A percentile compares a stretch with the other conserved stretches of the same genome.
Conservation (phyloP, 2,888 invertebrate species). For the Sminthurinus aureus region DNA sequence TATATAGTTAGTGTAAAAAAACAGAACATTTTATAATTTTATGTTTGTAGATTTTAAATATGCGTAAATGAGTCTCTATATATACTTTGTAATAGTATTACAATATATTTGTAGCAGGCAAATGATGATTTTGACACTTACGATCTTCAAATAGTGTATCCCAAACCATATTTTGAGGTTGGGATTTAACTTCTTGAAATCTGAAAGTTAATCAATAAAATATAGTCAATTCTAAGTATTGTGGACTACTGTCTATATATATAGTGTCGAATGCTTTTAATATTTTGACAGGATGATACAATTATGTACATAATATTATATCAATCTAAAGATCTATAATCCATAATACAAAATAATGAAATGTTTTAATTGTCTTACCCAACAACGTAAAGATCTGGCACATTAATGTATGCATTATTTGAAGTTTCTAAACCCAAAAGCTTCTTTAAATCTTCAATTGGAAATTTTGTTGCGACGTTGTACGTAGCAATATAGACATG, state of each 20-base stretch:
- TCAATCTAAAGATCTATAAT: background rate
- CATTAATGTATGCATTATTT: conserved; percentile 69
- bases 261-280: background rate
- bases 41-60: too few relatives aligned
- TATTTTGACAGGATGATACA: background rate
- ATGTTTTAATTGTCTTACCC: conserved; percentile 68
- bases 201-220: conserved; percentile 63
- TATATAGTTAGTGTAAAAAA: too few relatives aligned
- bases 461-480: conserved; percentile 80
- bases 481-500: conserved; percentile 82
- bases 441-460: conserved; percentile 75
- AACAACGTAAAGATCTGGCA: conserved; percentile 85
- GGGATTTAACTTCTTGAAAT: conserved; percentile 88
- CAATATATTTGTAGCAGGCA: too few relatives aligned
- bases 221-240: background rate
- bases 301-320: background rate
- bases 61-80: too few relatives aligned
- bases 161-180: conserved; percentile 83
- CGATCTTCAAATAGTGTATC: conserved; percentile 75
- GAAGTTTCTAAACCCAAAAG: conserved; percentile 73
- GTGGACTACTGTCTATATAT: background rate
- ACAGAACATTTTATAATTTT: too few relatives aligned
- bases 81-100: too few relatives aligned
- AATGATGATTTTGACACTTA: background rate
- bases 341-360: conserved; percentile 3